Evolutionary conservation across 2,888 invertebrate genomes (phyloP), one percentile per base, ranked within the genome.

Genomic region (Alviniconcha strummeri): DNA sequence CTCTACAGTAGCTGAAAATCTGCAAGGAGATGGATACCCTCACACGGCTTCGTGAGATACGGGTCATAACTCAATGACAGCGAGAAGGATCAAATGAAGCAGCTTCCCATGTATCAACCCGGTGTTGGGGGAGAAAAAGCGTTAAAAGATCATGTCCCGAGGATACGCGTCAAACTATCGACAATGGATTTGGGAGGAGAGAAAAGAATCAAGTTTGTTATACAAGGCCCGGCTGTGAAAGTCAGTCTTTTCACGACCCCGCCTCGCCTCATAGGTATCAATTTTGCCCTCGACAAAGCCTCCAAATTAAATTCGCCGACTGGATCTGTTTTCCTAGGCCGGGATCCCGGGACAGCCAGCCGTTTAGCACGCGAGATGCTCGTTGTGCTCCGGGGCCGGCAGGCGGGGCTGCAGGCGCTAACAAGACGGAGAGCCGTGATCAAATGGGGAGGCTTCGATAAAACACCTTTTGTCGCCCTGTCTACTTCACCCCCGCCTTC

Each of bases 391-490:
- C 5, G 17, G 57, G 64, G 64, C 19, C 36, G 52, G 19, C 69
- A 19, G 71, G 82, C 71, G 76, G 56, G 69, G 67, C n/a, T 67
- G 56, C 67, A 54, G 77, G 36, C 56, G 77, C 71, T 82, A 76
- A 77, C 82, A 76, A 82, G 77, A 77, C 76, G 82, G 75, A 60
- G 82, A 7, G 15, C 64, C 54, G n/a, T 82, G 75, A 82, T 67
- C 82, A 69, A 60, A 57, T 9, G 67, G 55, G 19, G 77, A 19
- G 7, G 69, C 19, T 54, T 57, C 55, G 77, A 82, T 77, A 69
- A 76, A 82, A 82, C 82, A 77, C 19, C 82, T 82, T 82, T 82
- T 82, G 80, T 80, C 80, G 13, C 80, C 64, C 80, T 80, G 80
- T 71, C 80, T 80, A n/a, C 69, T 17, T 36, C 69, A 69, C 80